Conservation (phyloP, 2,888 invertebrate species). For the Yponomeuta malinellus region DNA sequence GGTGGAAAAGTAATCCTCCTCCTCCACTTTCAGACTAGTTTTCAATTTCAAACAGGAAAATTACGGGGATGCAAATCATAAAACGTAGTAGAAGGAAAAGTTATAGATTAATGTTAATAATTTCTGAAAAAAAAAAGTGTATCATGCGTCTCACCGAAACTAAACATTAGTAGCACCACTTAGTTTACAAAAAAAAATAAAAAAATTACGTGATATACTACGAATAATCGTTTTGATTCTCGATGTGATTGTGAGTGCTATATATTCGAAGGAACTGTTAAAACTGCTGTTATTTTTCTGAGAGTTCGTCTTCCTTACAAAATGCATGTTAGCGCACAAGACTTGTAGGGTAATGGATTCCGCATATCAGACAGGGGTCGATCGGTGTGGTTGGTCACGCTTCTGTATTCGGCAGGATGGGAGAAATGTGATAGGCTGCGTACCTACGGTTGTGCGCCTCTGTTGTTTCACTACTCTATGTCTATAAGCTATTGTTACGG, state of each 20-base stretch:
- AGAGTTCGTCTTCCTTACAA: slow-evolving; percentile 65
- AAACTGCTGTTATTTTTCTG: slow-evolving; percentile 45
- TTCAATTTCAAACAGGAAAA: too few species aligned
- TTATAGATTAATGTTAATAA: not conserved
- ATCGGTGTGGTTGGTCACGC: slow-evolving; percentile 38
- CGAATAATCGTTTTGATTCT: slow-evolving; percentile 33
- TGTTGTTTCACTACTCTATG: slow-evolving; percentile 47
- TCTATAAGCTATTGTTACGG: slow-evolving; percentile 46
- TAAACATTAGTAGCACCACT: slow-evolving; percentile 52
- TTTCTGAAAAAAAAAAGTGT: not conserved
- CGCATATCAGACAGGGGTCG: slow-evolving; percentile 62
- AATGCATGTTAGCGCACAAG: slow-evolving; percentile 66
- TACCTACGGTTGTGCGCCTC: slow-evolving; percentile 18
- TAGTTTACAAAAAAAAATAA: slow-evolving; percentile 42
- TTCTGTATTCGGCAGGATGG: slow-evolving; percentile 16
- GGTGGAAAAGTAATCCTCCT: too few species aligned
- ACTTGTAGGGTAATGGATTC: slow-evolving; percentile 54
- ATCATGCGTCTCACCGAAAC: slow-evolving; percentile 57
- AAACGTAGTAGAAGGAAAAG: too few species aligned
- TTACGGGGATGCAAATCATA: too few species aligned
- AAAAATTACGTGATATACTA: slow-evolving; percentile 47
- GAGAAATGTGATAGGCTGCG: not conserved
- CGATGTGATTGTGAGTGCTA: slow-evolving; percentile 17
- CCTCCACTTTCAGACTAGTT: too few species aligned
- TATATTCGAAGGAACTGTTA: slow-evolving; percentile 25